Percentiles rank a stretch among this genome's conserved stretches.
Conservation (phyloP, 2,888 invertebrate species). For the Drosophila dives region DNA sequence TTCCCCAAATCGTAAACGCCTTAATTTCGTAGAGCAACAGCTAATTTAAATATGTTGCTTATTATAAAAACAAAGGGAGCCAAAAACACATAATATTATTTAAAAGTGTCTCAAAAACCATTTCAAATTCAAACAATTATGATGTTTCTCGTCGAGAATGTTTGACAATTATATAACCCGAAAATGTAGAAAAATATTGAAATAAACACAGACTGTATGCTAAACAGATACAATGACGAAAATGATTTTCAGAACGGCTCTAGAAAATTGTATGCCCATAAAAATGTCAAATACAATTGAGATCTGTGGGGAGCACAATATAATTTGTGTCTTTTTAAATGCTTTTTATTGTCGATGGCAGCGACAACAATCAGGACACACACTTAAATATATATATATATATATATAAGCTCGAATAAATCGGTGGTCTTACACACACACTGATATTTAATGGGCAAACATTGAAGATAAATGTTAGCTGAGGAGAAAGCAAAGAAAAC, state of each 20-base stretch:
- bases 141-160: background rate
- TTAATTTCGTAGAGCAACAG: background rate
- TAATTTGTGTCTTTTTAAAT: conserved; percentile 79
- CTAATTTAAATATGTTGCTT: background rate
- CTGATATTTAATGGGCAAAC: conserved; percentile 35
- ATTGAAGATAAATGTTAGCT: conserved; percentile 70
- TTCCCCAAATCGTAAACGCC: background rate
- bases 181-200: background rate
- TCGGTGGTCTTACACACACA: background rate
- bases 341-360: conserved; percentile 71
- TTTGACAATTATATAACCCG: background rate
- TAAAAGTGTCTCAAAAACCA: background rate
- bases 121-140: background rate
- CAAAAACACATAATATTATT: background rate
- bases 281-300: conserved; percentile 63
- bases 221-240: conserved; percentile 3
- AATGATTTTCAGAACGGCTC: conserved; percentile 11
- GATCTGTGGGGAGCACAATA: conserved; percentile 37
- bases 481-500: conserved; percentile 16
- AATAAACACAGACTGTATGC: too few relatives aligned
- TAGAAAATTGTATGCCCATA: conserved; percentile 37
- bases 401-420: background rate
- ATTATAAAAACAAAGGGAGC: background rate
- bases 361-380: conserved; percentile 39
- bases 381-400: conserved; percentile 16